A percentile compares a stretch with the other conserved stretches of the same genome.
These are phyloP conservation scores for Ophion ellenae DNA, from an alignment of 2,888 invertebrate genomes.

Conservation along the genomic window DNA sequence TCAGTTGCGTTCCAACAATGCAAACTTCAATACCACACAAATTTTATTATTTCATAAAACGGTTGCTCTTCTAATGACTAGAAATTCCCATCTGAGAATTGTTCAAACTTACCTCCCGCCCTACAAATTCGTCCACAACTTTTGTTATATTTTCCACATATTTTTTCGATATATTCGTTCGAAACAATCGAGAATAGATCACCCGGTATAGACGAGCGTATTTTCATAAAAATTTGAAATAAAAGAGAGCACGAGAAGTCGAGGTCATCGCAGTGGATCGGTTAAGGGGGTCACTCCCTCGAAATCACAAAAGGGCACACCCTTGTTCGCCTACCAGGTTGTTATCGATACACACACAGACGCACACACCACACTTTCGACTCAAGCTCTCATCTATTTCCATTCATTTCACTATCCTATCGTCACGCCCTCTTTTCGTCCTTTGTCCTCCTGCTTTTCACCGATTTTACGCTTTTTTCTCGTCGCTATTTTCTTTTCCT, in stretches of 20 bases:
- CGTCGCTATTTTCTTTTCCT: background rate
- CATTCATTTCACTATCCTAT: conserved; percentile 19
- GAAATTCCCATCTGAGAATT: too few species aligned
- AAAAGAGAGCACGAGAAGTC: conserved; percentile 13
- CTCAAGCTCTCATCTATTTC: conserved; percentile 19
- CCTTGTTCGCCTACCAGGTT: conserved; percentile 15
- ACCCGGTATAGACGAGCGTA: background rate
- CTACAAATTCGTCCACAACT: too few species aligned
- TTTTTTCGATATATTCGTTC: background rate
- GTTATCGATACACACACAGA: conserved; percentile 15
- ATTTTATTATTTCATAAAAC: too few species aligned
- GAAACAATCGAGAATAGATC: too few species aligned
- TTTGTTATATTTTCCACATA: too few species aligned
- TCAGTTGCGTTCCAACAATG: too few species aligned
- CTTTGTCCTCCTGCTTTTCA: conserved; percentile 8
- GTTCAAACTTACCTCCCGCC: too few species aligned
- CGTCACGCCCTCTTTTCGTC: background rate
- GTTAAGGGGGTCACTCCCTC: conserved; percentile 51
- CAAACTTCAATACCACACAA: too few species aligned
- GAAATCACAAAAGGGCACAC: conserved; percentile 60
- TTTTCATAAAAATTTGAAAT: background rate
- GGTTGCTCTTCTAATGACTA: too few species aligned
- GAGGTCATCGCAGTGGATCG: conserved; percentile 3
- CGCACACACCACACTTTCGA: conserved; percentile 6
- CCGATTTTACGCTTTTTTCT: conserved; percentile 5